Evolutionary conservation across 2,797 vertebrate genomes (phyloP).

Genomic region (Rhabdomys pumilio): DNA sequence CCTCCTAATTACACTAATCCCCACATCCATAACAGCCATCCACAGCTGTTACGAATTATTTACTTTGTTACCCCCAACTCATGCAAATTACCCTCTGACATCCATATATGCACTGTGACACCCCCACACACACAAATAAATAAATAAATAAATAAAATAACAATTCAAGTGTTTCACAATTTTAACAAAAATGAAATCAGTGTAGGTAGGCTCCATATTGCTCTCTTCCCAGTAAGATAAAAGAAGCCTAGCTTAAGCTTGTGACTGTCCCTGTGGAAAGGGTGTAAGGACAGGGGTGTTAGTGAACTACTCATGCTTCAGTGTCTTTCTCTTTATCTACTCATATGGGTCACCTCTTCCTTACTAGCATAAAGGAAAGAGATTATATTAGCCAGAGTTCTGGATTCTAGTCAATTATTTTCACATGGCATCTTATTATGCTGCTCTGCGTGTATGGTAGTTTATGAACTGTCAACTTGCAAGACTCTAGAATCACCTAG

Average conservation of each 20-base stretch:
- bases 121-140: not conserved
- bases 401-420: conserved; percentile 8
- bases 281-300: not conserved
- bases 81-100: not conserved
- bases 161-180: not conserved
- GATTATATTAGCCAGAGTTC: not conserved
- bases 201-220: not conserved
- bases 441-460: not conserved
- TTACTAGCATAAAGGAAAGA: not conserved
- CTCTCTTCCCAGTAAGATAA: not conserved
- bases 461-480: not conserved
- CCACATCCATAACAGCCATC: rapidly evolving
- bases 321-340: conserved; percentile 31
- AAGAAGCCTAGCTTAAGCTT: conserved; percentile 19
- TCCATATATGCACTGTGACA: not conserved
- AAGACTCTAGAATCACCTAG: not conserved
- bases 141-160: not conserved
- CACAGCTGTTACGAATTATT: not conserved
- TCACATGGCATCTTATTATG: not conserved
- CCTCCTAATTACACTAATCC: not conserved
- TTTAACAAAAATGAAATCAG: conserved; percentile 42
- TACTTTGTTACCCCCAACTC: not conserved
- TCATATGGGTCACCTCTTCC: not conserved
- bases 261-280: not conserved
- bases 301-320: not conserved